phyloP scores from a whole-genome alignment of 37 sponge, comb jelly and placozoan species.

The Dysidea cf. avara region DNA sequence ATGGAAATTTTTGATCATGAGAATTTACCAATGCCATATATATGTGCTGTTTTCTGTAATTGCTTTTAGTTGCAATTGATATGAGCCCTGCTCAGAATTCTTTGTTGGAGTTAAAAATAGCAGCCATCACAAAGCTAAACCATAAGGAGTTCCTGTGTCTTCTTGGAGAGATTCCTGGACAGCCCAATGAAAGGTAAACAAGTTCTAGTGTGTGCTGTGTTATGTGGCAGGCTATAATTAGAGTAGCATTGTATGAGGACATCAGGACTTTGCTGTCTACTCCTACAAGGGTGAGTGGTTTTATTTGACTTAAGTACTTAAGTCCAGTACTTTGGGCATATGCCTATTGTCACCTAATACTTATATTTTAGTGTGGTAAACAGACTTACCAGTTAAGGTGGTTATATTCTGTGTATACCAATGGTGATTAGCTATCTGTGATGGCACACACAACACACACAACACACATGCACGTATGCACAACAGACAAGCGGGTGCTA shows the following conservation, averaged over 20 bases:
- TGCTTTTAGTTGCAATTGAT: constrained; percentile 51
- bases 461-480: no score
- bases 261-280: constrained; percentile 16
- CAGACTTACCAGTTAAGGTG: no score
- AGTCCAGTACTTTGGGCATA: no score
- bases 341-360: no score
- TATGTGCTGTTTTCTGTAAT: neutral
- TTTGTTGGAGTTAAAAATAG: constrained; percentile 56
- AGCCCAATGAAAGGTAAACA: constrained; percentile 5
- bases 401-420: no score
- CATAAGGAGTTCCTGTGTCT: constrained; percentile 44
- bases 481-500: no score
- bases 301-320: neutral
- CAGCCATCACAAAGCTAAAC: constrained; percentile 35
- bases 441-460: no score
- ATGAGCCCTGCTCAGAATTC: constrained; percentile 68
- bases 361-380: no score
- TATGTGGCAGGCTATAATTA: neutral
- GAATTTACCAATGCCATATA: no score
- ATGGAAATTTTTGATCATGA: no score
- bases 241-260: constrained; percentile 14
- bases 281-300: constrained; percentile 29
- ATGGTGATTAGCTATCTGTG: no score
- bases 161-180: constrained; percentile 28
- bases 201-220: neutral